Percentiles rank a stretch among this genome's conserved stretches.
phyloP scores from a whole-genome alignment of 2,888 invertebrate species.

The Volucella zonaria region DNA sequence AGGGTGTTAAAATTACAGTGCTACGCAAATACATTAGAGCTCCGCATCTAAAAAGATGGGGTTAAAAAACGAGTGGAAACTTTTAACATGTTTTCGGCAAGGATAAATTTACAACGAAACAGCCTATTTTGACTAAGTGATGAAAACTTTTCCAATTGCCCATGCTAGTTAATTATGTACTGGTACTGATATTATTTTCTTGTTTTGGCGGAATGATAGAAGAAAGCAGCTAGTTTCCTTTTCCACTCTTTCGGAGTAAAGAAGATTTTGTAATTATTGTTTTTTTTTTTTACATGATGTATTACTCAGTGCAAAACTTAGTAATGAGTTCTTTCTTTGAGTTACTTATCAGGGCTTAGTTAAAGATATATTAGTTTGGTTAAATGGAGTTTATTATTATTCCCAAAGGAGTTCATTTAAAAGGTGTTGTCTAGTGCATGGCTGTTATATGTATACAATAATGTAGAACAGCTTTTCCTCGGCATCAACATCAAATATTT shows the following conservation, averaged over 20 bases:
- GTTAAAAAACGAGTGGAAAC: conserved; percentile 59
- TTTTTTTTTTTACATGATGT: conserved; percentile 52
- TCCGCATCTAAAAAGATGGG: conserved; percentile 30
- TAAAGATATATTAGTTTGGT: conserved; percentile 37
- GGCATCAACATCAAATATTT: no score
- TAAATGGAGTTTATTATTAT: conserved; percentile 15
- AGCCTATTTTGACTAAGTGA: conserved; percentile 67
- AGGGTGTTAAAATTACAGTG: conserved; percentile 37
- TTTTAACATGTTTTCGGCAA: conserved; percentile 59
- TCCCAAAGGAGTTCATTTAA: conserved; percentile 28
- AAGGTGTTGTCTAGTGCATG: conserved; percentile 2
- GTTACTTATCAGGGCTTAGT: conserved; percentile 63
- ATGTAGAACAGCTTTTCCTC: no score
- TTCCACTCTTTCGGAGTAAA: conserved; percentile 41
- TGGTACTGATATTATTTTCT: conserved; percentile 41
- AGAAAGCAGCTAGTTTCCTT: conserved; percentile 50
- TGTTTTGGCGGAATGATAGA: conserved; percentile 69
- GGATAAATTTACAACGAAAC: conserved; percentile 62
- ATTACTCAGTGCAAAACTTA: conserved; percentile 54
- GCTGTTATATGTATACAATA: no score
- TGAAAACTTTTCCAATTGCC: conserved; percentile 71
- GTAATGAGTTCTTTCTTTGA: conserved; percentile 53
- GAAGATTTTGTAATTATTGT: neutral
- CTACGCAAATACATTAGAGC: conserved; percentile 48
- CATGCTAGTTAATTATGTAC: conserved; percentile 55